Percentiles rank a stretch among this genome's conserved stretches.
Conservation (phyloP, 2,113 vertebrate genomes). For the Nyctibius bracteatus region DNA sequence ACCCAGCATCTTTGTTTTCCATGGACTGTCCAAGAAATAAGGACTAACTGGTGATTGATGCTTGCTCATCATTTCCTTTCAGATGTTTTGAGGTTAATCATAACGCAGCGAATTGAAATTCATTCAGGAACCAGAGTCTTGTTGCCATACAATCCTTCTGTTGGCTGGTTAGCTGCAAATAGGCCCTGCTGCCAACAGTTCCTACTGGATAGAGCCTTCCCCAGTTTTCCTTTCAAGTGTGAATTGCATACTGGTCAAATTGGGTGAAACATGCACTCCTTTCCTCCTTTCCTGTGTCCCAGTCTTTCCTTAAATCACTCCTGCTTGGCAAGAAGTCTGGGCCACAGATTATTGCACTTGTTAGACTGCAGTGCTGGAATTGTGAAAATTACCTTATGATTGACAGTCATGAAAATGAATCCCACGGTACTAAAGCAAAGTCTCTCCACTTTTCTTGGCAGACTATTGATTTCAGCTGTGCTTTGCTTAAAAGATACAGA, state of each 20-base stretch:
- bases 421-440: constrained; percentile 1
- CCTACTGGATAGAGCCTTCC: constrained; percentile 15
- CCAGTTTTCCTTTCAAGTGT: constrained; percentile 35
- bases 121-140: constrained; percentile 16
- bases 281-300: background rate
- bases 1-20: background rate
- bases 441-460: constrained; percentile 18
- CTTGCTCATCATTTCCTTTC: background rate
- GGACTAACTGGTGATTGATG: background rate
- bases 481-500: constrained; percentile 11
- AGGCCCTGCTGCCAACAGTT: constrained; percentile 33
- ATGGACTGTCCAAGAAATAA: background rate
- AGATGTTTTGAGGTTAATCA: constrained; percentile 36
- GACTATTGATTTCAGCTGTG: constrained; percentile 8
- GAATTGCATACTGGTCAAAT: constrained; percentile 32
- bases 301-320: background rate
- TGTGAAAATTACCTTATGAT: background rate
- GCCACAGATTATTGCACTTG: constrained; percentile 10
- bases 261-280: background rate
- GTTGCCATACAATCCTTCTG: constrained; percentile 44
- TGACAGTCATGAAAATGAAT: constrained; percentile 40
- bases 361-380: background rate
- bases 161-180: constrained; percentile 52
- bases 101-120: constrained; percentile 2
- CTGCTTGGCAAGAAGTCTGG: background rate